These are phyloP conservation scores for Aplochiton taeniatus DNA, from an alignment of 2,797 vertebrate species.

Conservation along the genomic window DNA sequence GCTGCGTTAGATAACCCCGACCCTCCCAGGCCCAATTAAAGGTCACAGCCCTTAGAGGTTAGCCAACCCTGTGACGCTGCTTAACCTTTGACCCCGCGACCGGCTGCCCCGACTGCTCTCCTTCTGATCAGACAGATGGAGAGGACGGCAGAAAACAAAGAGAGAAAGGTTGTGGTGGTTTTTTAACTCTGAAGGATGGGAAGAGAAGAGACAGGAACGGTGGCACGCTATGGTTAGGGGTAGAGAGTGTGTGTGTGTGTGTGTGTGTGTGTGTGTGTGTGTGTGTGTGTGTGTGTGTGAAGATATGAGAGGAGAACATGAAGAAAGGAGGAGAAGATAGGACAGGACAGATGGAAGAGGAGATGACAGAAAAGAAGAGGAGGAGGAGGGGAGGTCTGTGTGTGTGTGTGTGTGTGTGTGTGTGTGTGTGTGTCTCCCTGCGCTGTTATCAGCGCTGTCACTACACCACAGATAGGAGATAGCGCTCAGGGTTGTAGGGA, in stretches of 20 bases:
- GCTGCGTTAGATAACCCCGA: conserved; percentile 42
- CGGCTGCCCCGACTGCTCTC: conserved; percentile 30
- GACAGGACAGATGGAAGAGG: background rate
- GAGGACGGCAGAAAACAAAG: conserved; percentile 1
- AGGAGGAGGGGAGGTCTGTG: no score
- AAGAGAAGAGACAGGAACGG: conserved; percentile 12
- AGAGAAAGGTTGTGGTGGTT: background rate
- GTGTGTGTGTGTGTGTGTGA: conserved; percentile 1
- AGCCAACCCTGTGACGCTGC: conserved; percentile 26
- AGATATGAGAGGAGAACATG: conserved; percentile 25
- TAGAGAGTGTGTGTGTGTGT: conserved; percentile 3
- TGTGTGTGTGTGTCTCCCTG: background rate
- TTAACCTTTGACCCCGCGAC: conserved; percentile 37
- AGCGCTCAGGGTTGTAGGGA: background rate
- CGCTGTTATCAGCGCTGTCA: conserved; percentile 23
- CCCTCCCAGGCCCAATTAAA: conserved; percentile 5
- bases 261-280: background rate
- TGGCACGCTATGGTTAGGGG: no score
- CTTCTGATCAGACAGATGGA: conserved; percentile 32
- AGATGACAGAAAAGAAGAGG: background rate
- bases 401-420: background rate
- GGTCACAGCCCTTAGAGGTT: conserved; percentile 21
- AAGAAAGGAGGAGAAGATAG: background rate
- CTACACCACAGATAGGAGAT: conserved; percentile 9
- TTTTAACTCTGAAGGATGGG: conserved; percentile 12